Base-by-base conservation (phyloP, 2,888 invertebrate species). In the Temnothorax unifasciatus region DNA sequence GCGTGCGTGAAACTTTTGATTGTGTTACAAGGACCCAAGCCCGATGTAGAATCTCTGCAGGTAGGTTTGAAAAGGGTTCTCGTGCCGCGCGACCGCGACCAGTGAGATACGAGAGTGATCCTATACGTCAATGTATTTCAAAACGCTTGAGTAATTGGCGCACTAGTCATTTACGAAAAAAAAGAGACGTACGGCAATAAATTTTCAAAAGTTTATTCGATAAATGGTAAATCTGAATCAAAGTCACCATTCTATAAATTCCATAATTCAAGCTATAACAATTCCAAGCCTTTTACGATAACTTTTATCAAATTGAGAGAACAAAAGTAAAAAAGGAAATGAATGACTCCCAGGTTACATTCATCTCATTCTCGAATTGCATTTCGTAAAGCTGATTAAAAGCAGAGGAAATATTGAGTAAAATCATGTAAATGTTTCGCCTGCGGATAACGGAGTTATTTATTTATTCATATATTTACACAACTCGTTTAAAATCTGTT, bases 1-100 rank as follows among this genome's bases (percentile, higher is more conserved):
- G 15, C 38, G 25, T 52, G 44, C 50, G 61, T 52, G 44, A 44
- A 69, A 64, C 71, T 75, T 57, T 50, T 76, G 82, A 64, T 77
- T 69, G 50, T 59, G 63, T 50, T 63, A 81, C 59, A 59, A 71
- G 59, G 3, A 47, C 13, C 71, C 71, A 25, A 59, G 34, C 21
- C 3, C 29, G 34, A 69, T 44, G 34, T 71, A 25, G 47, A 59
- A 59, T 59, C 38, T 71, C 57, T 3, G 29, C 3, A 29, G 21
- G 54, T 38, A 41, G 25, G 9, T 59, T 71, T 71, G 25, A 59
- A 81, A 79, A 81, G 47, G 71, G 2, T 64, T 41, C 50, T 25
- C 25, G 8, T 41, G 41, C 18, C 15, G 29, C 13, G 13, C 47
- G 25, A 44, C 34, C 41, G 8, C 41, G 15, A 21, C 13, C 54